Evolutionary conservation across 2,797 vertebrate species (phyloP), one percentile per base, ranked within the genome.

Genomic region (Oreortyx pictus): DNA sequence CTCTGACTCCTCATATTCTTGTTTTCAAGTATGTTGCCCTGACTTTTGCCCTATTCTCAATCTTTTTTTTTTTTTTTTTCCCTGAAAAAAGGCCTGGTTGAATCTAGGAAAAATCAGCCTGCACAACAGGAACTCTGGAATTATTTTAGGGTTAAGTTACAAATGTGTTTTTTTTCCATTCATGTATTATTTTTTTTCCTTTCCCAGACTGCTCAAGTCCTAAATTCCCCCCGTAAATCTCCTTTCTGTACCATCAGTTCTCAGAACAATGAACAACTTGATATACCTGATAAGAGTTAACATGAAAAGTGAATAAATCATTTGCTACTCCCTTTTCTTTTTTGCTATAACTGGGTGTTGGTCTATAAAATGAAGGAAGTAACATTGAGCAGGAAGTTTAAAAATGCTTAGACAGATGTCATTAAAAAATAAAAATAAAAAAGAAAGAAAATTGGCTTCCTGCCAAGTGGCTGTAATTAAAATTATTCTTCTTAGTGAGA

Each of bases 381-480:
- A 92, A 52, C 89, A 96, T 27, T 90, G 93, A 96, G 84, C 90
- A 96, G 93, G 94, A 95, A 96, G 88, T 96, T 95, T 94, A 92
- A 94, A 96, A 96, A 91, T 73, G 92, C 94, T 96, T 94, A 95
- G 93, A 91, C 95, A 96, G 94, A 96, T 96, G 93, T 93, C 92
- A 94, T 96, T 82, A 33, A 77, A 61, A 92, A 88, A 92, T 86
- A 89, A 59, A 59, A 20, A 14, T n/a, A 25, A 37, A 92, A 88
- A 89, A 56, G 56, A 20, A 14, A 25, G 24, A 35, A 82, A 90
- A 73, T 80, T 97, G 95, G 96, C 91, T 85, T 96, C 75, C 91
- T 96, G 94, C 94, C 97, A 97, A 94, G 78, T 72, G 60, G 65
- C 83, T 96, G 90, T 91, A 96, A 96, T 97, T 97, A 96, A 96